Conservation (phyloP, 2,113 vertebrate species). For the Morone saxatilis region DNA sequence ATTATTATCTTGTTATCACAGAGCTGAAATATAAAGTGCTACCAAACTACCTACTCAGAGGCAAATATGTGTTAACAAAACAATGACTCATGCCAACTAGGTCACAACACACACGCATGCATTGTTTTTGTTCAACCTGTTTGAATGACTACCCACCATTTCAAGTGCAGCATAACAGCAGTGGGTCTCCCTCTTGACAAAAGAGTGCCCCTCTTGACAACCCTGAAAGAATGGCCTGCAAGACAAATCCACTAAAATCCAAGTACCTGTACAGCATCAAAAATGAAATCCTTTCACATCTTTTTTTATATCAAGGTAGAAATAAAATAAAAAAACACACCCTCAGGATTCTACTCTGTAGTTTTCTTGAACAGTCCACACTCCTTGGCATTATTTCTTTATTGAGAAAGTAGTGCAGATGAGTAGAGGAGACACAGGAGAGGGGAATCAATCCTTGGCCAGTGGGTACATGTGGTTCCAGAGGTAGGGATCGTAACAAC, state of each 20-base stretch:
- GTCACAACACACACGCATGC: not conserved
- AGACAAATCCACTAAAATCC: slow-evolving; percentile 42
- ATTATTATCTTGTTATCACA: slow-evolving; percentile 15
- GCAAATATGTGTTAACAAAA: slow-evolving; percentile 12
- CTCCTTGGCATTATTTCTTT: slow-evolving; percentile 13
- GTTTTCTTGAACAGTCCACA: not conserved
- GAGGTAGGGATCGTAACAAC: slow-evolving; percentile 17
- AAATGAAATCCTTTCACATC: slow-evolving; percentile 22
- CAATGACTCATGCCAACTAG: slow-evolving; percentile 5
- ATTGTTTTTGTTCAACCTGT: slow-evolving; percentile 10
- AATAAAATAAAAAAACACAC: not conserved
- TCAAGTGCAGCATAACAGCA: slow-evolving; percentile 27
- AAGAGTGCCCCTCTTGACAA: slow-evolving; percentile 14
- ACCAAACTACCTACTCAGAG: not conserved
- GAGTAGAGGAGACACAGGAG: slow-evolving; percentile 18
- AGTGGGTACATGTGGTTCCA: slow-evolving; percentile 20
- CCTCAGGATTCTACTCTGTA: not conserved
- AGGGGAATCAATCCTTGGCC: slow-evolving; percentile 43
- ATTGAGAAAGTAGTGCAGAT: slow-evolving; percentile 27
- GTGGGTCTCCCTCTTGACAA: slow-evolving; percentile 34
- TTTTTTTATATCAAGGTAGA: slow-evolving; percentile 6
- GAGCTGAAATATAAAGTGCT: not conserved
- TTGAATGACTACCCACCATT: slow-evolving; percentile 34
- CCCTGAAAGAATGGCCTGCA: slow-evolving; percentile 28
- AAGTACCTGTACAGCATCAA: slow-evolving; percentile 16